phyloP scores from a whole-genome alignment of 1,140 invertebrate genomes.

The Dreissena rostriformis region DNA sequence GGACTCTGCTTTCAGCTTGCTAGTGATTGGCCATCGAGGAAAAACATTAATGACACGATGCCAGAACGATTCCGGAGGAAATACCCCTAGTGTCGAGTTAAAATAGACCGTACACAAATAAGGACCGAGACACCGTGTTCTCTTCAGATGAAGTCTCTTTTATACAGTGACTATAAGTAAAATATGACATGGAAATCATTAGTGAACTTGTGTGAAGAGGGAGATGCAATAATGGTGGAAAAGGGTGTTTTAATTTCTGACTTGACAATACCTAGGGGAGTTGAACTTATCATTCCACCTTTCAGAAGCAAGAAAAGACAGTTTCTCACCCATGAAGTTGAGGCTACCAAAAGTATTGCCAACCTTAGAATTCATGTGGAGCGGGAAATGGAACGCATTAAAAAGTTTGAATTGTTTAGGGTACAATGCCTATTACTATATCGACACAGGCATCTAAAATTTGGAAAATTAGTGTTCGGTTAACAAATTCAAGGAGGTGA shows the following conservation, averaged over 20 bases:
- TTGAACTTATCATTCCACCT: slow-evolving; percentile 38
- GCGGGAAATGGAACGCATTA: slow-evolving; percentile 34
- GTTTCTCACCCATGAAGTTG: slow-evolving; percentile 2
- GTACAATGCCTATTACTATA: slow-evolving; percentile 35
- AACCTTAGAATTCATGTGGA: slow-evolving; percentile 38
- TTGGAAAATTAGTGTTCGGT: slow-evolving; percentile 3
- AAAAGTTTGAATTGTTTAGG: slow-evolving; percentile 29
- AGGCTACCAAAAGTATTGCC: slow-evolving; percentile 9
- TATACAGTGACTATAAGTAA: slow-evolving; percentile 7
- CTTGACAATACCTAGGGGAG: slow-evolving; percentile 12
- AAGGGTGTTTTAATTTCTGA: slow-evolving; percentile 20
- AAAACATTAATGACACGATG: neutral
- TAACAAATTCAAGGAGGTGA: slow-evolving; percentile 11
- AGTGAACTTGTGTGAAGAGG: neutral
- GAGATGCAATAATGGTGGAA: slow-evolving; percentile 23
- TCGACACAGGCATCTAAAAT: neutral
- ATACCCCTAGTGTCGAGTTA: neutral
- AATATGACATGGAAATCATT: slow-evolving; percentile 23
- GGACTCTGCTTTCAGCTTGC: neutral
- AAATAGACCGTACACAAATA: neutral
- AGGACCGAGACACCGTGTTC: slow-evolving; percentile 11
- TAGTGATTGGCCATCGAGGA: slow-evolving; percentile 11
- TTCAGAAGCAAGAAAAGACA: slow-evolving; percentile 7
- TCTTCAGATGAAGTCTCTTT: neutral
- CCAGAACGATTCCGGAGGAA: neutral